Percentiles rank a stretch among this genome's conserved stretches.
Conservation (phyloP, 2,113 vertebrate species). For the Ursus arctos region DNA sequence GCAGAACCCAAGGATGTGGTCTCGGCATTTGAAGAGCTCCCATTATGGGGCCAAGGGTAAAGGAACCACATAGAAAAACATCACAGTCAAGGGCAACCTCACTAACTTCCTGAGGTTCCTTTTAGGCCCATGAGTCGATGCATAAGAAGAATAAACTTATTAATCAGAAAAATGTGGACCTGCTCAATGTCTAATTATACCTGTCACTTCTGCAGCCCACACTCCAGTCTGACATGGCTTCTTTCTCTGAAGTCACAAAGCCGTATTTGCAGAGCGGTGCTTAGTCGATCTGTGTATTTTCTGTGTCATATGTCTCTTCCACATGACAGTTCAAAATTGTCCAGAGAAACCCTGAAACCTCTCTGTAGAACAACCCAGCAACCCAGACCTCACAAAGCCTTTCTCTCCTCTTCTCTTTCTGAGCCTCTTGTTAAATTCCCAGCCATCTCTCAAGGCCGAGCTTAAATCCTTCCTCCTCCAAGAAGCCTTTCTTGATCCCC, state of each 20-base stretch:
- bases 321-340: slow-evolving; percentile 79
- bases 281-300: slow-evolving; percentile 79
- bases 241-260: slow-evolving; percentile 71
- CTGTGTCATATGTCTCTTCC: slow-evolving; percentile 75
- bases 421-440: slow-evolving; percentile 32
- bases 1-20: not conserved
- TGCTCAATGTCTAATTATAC: slow-evolving; percentile 80
- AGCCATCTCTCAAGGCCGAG: slow-evolving; percentile 74
- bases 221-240: slow-evolving; percentile 39
- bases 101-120: slow-evolving; percentile 52
- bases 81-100: slow-evolving; percentile 22
- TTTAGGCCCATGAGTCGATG: slow-evolving; percentile 55
- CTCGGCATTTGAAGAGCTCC: slow-evolving; percentile 28
- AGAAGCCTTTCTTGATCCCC: slow-evolving; percentile 75
- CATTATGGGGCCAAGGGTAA: slow-evolving; percentile 19
- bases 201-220: slow-evolving; percentile 72
- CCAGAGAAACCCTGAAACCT: slow-evolving; percentile 68
- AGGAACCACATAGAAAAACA: not conserved
- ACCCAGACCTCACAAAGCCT: slow-evolving; percentile 70
- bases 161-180: slow-evolving; percentile 76
- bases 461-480: slow-evolving; percentile 76
- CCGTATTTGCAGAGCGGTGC: slow-evolving; percentile 66
- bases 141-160: slow-evolving; percentile 69
- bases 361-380: slow-evolving; percentile 37
- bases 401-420: not conserved